Percentiles rank a stretch among this genome's conserved stretches.
phyloP scores from a whole-genome alignment of 2,113 vertebrate species.

The Nothoprocta perdicaria region DNA sequence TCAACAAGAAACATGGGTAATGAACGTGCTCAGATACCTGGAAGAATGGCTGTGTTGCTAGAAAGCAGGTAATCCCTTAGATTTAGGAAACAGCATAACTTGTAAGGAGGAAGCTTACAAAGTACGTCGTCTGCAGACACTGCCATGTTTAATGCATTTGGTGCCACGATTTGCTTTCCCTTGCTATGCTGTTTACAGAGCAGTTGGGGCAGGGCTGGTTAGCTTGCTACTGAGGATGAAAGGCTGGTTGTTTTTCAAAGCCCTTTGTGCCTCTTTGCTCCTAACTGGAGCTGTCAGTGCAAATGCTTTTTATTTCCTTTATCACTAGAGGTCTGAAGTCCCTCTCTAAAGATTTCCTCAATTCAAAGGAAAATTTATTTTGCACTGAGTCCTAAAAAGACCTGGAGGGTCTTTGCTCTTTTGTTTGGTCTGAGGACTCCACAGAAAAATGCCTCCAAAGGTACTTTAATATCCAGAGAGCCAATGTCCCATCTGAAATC shows the following conservation, averaged over 20 bases:
- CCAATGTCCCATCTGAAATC: neutral
- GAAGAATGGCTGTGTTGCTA: slow-evolving; percentile 11
- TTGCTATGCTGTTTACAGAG: slow-evolving; percentile 63
- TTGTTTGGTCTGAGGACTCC: slow-evolving; percentile 44
- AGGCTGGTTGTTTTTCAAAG: slow-evolving; percentile 71
- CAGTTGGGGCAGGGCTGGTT: slow-evolving; percentile 59
- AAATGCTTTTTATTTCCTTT: slow-evolving; percentile 68
- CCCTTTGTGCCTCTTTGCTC: slow-evolving; percentile 58
- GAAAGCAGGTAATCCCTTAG: slow-evolving; percentile 30
- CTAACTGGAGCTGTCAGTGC: slow-evolving; percentile 65
- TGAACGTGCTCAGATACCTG: neutral
- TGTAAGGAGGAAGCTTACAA: slow-evolving; percentile 41
- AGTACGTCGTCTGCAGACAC: slow-evolving; percentile 41
- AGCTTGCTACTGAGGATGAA: slow-evolving; percentile 70
- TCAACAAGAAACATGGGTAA: neutral
- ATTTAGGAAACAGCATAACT: slow-evolving; percentile 48
- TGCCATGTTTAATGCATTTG: slow-evolving; percentile 66
- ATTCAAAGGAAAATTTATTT: slow-evolving; percentile 53
- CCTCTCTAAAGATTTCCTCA: slow-evolving; percentile 57
- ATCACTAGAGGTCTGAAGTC: slow-evolving; percentile 58
- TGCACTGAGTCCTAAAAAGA: slow-evolving; percentile 34
- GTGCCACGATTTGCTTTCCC: slow-evolving; percentile 54
- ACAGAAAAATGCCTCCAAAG: slow-evolving; percentile 4
- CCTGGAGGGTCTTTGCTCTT: slow-evolving; percentile 42
- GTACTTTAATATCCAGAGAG: slow-evolving; percentile 13